These are phyloP conservation scores for Fratercula arctica DNA, from an alignment of 2,797 vertebrate species.

Conservation along the genomic window DNA sequence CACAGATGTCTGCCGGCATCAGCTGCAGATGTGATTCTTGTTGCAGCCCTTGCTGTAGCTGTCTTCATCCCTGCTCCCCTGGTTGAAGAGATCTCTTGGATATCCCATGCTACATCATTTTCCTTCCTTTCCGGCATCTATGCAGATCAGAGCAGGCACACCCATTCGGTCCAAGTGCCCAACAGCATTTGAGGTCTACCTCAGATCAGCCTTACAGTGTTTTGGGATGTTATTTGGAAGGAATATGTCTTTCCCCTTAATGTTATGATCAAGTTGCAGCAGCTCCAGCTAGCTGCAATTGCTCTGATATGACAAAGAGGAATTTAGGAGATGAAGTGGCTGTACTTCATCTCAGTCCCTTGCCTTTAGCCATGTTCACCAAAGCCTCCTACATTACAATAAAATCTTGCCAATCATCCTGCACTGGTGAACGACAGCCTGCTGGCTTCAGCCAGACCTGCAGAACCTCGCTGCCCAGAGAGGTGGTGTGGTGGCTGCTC, in stretches of 20 bases:
- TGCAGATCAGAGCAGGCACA: neutral
- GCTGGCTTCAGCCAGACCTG: neutral
- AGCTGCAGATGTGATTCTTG: fast-evolving
- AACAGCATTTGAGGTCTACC: neutral
- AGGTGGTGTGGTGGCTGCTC: neutral
- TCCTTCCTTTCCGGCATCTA: neutral
- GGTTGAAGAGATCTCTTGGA: neutral
- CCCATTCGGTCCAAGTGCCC: neutral
- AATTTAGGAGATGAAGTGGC: neutral
- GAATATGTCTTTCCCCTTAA: neutral
- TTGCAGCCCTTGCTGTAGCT: neutral
- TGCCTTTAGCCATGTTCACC: neutral
- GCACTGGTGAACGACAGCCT: fast-evolving
- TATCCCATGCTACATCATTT: neutral
- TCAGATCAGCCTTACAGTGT: neutral
- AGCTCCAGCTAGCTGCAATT: neutral
- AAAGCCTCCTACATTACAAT: neutral
- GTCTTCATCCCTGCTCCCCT: neutral
- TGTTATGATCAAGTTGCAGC: neutral
- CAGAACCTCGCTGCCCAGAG: neutral
- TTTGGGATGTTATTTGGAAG: neutral
- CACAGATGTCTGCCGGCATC: neutral
- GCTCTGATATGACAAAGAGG: neutral
- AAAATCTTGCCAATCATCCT: neutral
- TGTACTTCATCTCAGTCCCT: neutral